Evolutionary conservation across 2,888 invertebrate species (phyloP), one percentile per base, ranked within the genome.

Genomic region (Orthosia gothica): DNA sequence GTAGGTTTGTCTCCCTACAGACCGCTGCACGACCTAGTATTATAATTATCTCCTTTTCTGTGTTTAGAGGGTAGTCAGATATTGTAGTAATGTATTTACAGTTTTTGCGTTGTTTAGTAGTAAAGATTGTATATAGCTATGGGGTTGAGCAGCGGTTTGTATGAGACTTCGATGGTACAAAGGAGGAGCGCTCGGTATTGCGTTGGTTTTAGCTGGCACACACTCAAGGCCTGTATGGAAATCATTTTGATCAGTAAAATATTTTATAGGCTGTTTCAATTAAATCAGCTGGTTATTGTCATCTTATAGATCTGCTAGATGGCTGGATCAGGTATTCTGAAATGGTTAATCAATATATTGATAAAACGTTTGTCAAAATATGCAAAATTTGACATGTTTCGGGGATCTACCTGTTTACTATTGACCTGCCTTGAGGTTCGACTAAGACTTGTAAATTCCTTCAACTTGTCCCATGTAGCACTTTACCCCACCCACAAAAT

Each of bases 111-210:
- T 78, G 18, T 64, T 57, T 61, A 2, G 7, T 50, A 55, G 74
- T 81, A 26, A 74, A 58, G 20, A 70, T 70, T 80, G 70, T 77
- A 75, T 62, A 80, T 75, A 74, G 72, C 64, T 76, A 64, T 55
- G 20, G 20, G 78, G 83, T 83, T 84, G 82, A 65, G 86, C 88
- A 88, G 83, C 85, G 91, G 87, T 86, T 79, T 85, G 85, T 76
- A 66, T 67, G 74, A 84, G 84, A 88, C 85, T 88, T 90, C 79
- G 90, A 91, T 92, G 91, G 92, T 92, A 93, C 92, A 93, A 92
- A 91, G 89, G 90, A 93, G 91, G 90, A 89, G 90, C 80, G 86
- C 82, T 86, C 83, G 81, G 58, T 71, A 75, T 76, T 70, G 69
- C 75, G 73, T 70, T 20, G 82, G 87, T 83, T 75, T 72, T 86